Evolutionary conservation across 2,888 invertebrate genomes (phyloP), one percentile per base, ranked within the genome.

Genomic region (Scaptodrosophila latifasciaeformis): DNA sequence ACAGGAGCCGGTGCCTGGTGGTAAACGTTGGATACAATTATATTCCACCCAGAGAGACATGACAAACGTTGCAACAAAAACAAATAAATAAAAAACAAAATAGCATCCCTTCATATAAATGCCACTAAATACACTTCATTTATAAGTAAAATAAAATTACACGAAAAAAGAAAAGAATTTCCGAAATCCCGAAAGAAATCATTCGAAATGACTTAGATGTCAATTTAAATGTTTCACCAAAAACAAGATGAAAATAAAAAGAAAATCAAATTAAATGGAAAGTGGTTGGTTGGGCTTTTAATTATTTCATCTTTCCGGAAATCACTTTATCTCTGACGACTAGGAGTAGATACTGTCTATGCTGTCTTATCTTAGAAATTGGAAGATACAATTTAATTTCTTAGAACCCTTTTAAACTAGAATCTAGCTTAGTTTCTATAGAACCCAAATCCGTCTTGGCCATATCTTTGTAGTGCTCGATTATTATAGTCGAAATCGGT

Each of bases 151-250:
- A 49, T 29, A 49, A 53, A 34, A 44, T 31, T 35, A 54, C 42
- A 49, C 24, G 12, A 56, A 46, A 54, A 54, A 50, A 50, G 44
- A 50, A 62, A 46, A 49, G 57, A 59, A 57, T 50, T 46, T 40
- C 44, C 19, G 35, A 50, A 50, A 54, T 44, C 45, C n/a, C n/a
- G n/a, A 24, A 52, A 59, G 66, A 65, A 76, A 65, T 65, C 62
- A 62, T 72, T 72, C 1, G 58, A 74, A 75, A 63, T 78, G 78
- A 45, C 74, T 70, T 81, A 75, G 68, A 75, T 62, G 74, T 74
- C 74, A 81, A 80, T 81, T 78, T 81, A 65, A 51, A 78, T 74
- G 72, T 72, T 72, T 72, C 75, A 74, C 50, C 39, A 66, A 27
- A 27, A 43, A 43, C 17, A 12, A 35, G 12, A 65, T 37, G 55